Evolutionary conservation across 1,140 invertebrate genomes (phyloP).

Genomic region (Zaprionus lachaisei): DNA sequence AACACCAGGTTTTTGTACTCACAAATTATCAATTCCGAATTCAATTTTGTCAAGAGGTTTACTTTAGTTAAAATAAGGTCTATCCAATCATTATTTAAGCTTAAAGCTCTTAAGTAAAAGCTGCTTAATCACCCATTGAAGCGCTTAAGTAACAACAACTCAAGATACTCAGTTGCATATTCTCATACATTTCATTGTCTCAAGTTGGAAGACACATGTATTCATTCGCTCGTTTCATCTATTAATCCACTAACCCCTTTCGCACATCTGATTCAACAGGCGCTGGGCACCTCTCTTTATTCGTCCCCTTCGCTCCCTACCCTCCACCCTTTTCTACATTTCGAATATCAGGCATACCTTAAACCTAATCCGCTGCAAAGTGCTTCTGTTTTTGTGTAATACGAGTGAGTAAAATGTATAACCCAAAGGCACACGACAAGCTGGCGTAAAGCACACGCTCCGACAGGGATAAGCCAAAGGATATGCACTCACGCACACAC

Average conservation of each 20-base stretch:
- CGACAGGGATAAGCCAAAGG: slow-evolving; percentile 61
- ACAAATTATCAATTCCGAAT: too few species aligned
- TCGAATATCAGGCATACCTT: slow-evolving; percentile 37
- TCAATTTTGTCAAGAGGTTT: too few species aligned
- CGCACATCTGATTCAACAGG: slow-evolving; percentile 12
- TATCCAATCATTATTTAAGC: too few species aligned
- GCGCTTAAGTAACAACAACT: too few species aligned
- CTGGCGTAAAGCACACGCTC: slow-evolving; percentile 47
- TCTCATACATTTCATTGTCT: background rate
- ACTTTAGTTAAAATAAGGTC: too few species aligned
- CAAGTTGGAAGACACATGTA: slow-evolving; percentile 13
- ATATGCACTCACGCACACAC: slow-evolving; percentile 45
- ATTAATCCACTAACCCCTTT: slow-evolving; percentile 59
- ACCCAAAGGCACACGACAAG: slow-evolving; percentile 52
- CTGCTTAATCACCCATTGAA: too few species aligned
- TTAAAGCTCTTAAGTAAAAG: too few species aligned
- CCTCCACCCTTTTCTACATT: background rate
- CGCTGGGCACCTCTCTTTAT: background rate
- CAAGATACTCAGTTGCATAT: too few species aligned
- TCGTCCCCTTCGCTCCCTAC: background rate
- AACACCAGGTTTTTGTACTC: too few species aligned
- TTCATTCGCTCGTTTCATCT: slow-evolving; percentile 33
- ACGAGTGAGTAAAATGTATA: slow-evolving; percentile 63
- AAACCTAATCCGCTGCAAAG: slow-evolving; percentile 70
- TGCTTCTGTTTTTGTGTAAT: slow-evolving; percentile 69